These are phyloP conservation scores for Phoeniculus purpureus DNA, from an alignment of 2,797 vertebrate species.

Conservation along the genomic window DNA sequence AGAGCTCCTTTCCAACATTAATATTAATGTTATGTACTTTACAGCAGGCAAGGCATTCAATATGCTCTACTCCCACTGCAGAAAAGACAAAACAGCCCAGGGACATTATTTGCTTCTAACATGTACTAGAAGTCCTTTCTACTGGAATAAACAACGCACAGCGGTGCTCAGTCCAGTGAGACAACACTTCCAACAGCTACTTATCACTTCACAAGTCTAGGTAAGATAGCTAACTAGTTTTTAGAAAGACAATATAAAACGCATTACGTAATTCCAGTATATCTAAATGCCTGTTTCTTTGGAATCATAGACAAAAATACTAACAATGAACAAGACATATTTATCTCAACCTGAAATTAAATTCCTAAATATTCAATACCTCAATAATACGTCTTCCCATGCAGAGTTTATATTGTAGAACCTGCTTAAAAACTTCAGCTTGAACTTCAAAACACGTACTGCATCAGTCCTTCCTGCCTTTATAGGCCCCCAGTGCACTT, in stretches of 20 bases:
- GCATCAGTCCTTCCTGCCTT: background rate
- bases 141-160: background rate
- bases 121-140: background rate
- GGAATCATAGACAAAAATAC: background rate
- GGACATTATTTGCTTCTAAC: background rate
- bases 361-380: background rate
- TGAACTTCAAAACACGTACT: background rate
- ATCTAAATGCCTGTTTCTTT: background rate
- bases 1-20: conserved; percentile 26
- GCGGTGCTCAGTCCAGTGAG: background rate
- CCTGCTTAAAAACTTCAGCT: background rate
- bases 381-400: background rate
- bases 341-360: background rate
- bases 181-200: background rate
- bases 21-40: background rate
- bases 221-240: background rate
- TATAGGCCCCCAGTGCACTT: background rate
- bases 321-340: background rate
- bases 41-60: background rate
- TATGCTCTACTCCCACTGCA: background rate
- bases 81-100: background rate
- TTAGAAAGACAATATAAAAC: background rate
- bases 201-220: background rate
- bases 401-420: background rate
- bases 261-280: background rate